Base-by-base conservation (phyloP, 2,888 invertebrate species). In the Altica lythri region DNA sequence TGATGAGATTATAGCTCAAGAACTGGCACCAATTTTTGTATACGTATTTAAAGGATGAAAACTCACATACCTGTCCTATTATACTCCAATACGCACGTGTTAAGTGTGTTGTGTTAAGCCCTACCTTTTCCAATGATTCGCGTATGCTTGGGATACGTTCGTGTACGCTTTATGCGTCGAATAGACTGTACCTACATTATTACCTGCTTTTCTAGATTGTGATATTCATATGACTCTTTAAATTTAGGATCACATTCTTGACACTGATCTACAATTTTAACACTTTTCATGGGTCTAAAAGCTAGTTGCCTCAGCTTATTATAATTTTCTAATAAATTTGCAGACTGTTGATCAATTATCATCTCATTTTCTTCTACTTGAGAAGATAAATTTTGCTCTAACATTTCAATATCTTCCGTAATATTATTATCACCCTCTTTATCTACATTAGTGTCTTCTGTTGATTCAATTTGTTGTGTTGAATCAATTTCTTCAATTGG, bases 261-360 rank as follows among this genome's bases (percentile, higher is more conserved):
- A 9, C 67, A 47, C 5, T 54, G 14, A 61, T 71, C 68, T 14
- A 45, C 35, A 3, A 57, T 30, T 17, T 19, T 46, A 47, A 61
- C 62, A 46, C 64, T 62, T 49, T 59, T 62, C 5, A 64, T 62
- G 19, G 72, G 72, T 46, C 66, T 60, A 34, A 62, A 58, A 2
- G 69, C 71, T 14, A 74, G 55, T 12, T 62, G 53, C 57, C 64
- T 64, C 22, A 75, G 62, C 48, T 66, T 65, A 29, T 64, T 59
- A 64, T 72, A 71, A 50, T 64, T 67, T 8, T 52, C 22, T 40
- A 63, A 55, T 12, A 69, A 13, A 10, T 3, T 12, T 6, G 4
- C 25, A 13, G 10, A 54, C 16, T 60, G 47, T 38, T 54, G 35
- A 25, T 46, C 6, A 1, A 44, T 50, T 13, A n/a, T n/a, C n/a